Conservation (phyloP, 1,140 invertebrate species). For the Oryzaephilus surinamensis region DNA sequence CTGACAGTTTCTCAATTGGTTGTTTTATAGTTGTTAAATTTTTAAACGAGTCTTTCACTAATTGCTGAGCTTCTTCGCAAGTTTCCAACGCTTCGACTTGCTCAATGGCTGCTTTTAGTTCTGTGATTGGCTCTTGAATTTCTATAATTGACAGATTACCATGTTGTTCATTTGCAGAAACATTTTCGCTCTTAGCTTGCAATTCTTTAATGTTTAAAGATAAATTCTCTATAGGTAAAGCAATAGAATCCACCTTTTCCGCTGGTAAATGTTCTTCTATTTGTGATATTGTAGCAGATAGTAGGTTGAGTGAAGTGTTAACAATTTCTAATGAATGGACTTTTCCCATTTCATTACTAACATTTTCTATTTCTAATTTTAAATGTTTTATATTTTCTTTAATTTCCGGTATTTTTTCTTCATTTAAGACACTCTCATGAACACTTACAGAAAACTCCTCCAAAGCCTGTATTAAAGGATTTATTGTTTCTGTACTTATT, state of each 20-base stretch:
- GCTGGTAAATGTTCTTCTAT: not conserved
- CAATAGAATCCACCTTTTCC: not conserved
- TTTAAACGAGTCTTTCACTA: not conserved
- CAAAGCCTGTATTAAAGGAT: not conserved
- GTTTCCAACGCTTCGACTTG: too few relatives aligned
- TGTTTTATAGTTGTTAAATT: not conserved
- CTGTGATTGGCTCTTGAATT: not conserved
- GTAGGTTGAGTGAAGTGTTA: not conserved
- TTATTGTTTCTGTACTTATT: not conserved
- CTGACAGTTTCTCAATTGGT: too few relatives aligned
- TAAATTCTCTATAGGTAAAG: constrained; percentile 1
- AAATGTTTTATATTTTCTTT: not conserved
- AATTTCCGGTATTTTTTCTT: not conserved
- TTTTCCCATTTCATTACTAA: not conserved
- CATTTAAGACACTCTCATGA: not conserved
- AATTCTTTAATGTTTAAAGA: constrained; percentile 3
- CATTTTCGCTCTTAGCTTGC: not conserved
- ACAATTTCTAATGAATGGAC: not conserved
- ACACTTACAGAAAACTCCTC: not conserved
- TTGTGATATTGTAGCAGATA: not conserved
- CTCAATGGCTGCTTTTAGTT: too few relatives aligned
- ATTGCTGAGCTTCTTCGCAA: not conserved
- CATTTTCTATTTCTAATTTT: not conserved
- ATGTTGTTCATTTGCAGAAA: not conserved
- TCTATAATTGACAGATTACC: not conserved